phyloP scores from a whole-genome alignment of 2,113 vertebrate genomes.

The Esox niger region DNA sequence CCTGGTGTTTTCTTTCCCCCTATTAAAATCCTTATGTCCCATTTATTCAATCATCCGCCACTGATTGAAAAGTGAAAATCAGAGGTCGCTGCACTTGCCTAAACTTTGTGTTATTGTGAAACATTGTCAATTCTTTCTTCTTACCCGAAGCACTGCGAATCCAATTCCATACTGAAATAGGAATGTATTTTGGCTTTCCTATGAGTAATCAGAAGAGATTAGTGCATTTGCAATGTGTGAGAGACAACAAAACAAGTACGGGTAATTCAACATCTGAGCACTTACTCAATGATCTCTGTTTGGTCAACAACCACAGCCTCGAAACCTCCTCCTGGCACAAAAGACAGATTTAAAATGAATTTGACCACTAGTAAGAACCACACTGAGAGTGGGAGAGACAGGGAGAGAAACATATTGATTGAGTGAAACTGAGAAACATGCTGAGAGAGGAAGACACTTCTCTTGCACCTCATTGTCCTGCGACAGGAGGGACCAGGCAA shows the following conservation, averaged over 20 bases:
- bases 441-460: no score
- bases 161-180: constrained; percentile 15
- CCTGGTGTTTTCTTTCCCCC: no score
- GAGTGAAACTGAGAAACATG: no score
- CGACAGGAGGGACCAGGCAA: constrained; percentile 28
- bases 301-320: constrained; percentile 5
- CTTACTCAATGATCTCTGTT: constrained; percentile 7
- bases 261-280: background rate
- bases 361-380: no score
- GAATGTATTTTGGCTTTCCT: constrained; percentile 8
- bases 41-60: no score
- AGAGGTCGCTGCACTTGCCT: no score
- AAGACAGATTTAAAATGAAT: no score
- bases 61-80: no score
- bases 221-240: background rate
- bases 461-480: constrained; percentile 3
- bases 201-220: background rate
- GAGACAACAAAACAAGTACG: background rate
- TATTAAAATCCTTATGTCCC: no score
- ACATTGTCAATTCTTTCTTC: background rate
- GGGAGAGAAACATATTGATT: no score
- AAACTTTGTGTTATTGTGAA: no score
- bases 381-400: no score
- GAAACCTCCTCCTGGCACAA: constrained; percentile 2
- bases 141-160: constrained; percentile 12